Conservation (phyloP, 2,797 vertebrate species). For the Furcifer pardalis region DNA sequence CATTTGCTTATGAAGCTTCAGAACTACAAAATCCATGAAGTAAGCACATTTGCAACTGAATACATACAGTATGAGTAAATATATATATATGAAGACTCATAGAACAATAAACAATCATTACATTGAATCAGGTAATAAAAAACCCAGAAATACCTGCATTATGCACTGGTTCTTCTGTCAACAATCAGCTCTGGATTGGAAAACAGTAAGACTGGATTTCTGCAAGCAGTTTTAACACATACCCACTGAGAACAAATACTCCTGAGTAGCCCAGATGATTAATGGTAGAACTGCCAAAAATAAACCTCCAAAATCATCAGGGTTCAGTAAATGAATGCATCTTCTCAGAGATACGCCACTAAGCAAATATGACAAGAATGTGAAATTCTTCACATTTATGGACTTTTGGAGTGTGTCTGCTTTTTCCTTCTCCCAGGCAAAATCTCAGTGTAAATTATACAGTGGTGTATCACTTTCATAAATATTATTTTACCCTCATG, state of each 20-base stretch:
- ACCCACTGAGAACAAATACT: slow-evolving; percentile 20
- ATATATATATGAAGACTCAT: neutral
- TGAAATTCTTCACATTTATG: slow-evolving; percentile 18
- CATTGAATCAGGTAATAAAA: neutral
- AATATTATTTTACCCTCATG: neutral
- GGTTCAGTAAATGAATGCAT: slow-evolving; percentile 34
- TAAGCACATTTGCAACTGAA: neutral
- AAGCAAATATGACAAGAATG: slow-evolving; percentile 17
- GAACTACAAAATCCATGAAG: neutral
- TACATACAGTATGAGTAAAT: neutral
- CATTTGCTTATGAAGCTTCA: neutral
- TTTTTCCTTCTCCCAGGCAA: neutral
- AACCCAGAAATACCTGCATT: neutral
- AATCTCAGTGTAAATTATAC: neutral
- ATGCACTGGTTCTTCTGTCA: neutral
- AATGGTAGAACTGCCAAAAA: slow-evolving; percentile 20
- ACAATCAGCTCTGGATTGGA: neutral
- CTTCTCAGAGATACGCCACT: slow-evolving; percentile 15
- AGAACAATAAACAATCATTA: neutral
- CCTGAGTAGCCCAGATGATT: slow-evolving; percentile 11
- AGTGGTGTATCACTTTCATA: neutral
- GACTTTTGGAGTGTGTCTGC: slow-evolving; percentile 9
- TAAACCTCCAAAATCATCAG: slow-evolving; percentile 17
- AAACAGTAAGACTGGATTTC: neutral
- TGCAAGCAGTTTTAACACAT: slow-evolving; percentile 21